phyloP scores from a whole-genome alignment of 2,888 invertebrate genomes.

The Xylocampa areola region DNA sequence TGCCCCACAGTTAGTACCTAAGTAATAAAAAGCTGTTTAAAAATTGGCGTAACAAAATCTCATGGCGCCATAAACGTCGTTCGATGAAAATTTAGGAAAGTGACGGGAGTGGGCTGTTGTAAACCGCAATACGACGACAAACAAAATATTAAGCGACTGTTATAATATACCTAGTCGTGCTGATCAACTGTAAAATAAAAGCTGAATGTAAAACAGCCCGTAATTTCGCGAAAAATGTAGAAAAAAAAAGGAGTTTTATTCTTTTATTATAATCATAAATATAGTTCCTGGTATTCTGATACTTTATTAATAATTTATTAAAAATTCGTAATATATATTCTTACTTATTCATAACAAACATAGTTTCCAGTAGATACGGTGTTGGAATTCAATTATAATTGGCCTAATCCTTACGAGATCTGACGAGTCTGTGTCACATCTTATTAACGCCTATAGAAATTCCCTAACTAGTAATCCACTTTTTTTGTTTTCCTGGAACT shows the following conservation, averaged over 20 bases:
- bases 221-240: too few relatives aligned
- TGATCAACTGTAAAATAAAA: conserved; percentile 12
- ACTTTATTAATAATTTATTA: too few relatives aligned
- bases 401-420: conserved; percentile 26
- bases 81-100: conserved; percentile 73
- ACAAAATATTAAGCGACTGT: conserved; percentile 12
- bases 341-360: too few relatives aligned
- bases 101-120: conserved; percentile 28
- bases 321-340: too few relatives aligned
- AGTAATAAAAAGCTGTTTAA: conserved; percentile 66
- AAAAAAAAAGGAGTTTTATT: too few relatives aligned
- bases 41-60: conserved; percentile 66
- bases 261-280: too few relatives aligned
- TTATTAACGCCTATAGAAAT: conserved; percentile 30
- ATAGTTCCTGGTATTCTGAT: too few relatives aligned
- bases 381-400: too few relatives aligned
- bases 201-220: conserved; percentile 10
- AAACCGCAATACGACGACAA: conserved; percentile 24
- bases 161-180: conserved; percentile 14
- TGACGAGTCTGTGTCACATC: conserved; percentile 18
- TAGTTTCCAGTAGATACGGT: too few relatives aligned
- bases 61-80: conserved; percentile 68
- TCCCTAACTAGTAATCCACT: conserved; percentile 24
- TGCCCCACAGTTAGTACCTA: conserved; percentile 66
- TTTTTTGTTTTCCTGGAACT: conserved; percentile 31